phyloP scores from a whole-genome alignment of 2,113 vertebrate species.

The Hepsetus odoe region DNA sequence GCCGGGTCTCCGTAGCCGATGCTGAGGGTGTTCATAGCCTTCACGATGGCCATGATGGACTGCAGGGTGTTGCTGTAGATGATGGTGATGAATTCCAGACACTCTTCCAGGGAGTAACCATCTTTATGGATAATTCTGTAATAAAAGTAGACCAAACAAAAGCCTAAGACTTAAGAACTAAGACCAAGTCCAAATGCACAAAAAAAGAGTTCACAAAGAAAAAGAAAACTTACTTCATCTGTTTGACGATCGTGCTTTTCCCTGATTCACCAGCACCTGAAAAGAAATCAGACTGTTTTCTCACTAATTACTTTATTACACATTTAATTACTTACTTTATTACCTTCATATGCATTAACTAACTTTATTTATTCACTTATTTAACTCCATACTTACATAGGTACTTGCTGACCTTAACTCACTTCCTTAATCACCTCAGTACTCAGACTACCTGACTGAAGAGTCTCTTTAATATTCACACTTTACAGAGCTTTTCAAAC shows the following conservation, averaged over 20 bases:
- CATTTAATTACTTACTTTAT: too few species aligned
- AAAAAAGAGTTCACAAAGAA: neutral
- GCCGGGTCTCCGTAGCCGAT: slow-evolving; percentile 86
- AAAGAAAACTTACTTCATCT: slow-evolving; percentile 94
- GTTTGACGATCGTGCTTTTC: slow-evolving; percentile 98
- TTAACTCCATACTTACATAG: too few species aligned
- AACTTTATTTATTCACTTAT: too few species aligned
- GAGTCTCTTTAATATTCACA: too few species aligned
- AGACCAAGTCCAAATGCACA: too few species aligned
- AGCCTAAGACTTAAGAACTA: too few species aligned
- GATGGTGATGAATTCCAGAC: slow-evolving; percentile 91
- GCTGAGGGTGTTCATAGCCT: slow-evolving; percentile 90
- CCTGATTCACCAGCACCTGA: slow-evolving; percentile 96
- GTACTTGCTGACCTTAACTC: too few species aligned
- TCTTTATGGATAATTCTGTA: slow-evolving; percentile 96
- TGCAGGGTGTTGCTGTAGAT: slow-evolving; percentile 98
- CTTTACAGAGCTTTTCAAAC: too few species aligned
- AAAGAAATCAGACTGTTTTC: slow-evolving; percentile 1
- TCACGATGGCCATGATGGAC: slow-evolving; percentile 93
- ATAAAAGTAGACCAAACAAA: slow-evolving; percentile 1
- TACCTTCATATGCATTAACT: too few species aligned
- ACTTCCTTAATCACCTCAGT: too few species aligned
- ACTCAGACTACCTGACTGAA: too few species aligned
- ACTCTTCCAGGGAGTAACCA: slow-evolving; percentile 94
- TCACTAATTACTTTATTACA: neutral